Conservation (phyloP, 2,888 invertebrate genomes). For the Dascillus cervinus region DNA sequence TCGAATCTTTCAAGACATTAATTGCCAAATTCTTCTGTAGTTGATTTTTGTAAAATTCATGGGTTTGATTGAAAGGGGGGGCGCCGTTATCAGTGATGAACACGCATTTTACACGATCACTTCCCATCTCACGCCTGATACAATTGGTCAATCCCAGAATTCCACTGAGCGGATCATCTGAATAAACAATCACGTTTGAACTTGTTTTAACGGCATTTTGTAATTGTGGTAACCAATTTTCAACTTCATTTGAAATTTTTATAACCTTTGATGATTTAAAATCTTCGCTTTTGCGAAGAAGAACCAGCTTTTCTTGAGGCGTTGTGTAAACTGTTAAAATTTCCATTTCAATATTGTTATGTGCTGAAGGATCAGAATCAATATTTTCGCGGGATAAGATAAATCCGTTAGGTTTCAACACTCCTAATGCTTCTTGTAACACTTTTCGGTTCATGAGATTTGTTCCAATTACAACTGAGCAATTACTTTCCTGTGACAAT, state of each 20-base stretch:
- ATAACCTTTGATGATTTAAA: too few relatives aligned
- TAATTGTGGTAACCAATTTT: conserved; percentile 47
- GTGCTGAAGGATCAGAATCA: too few relatives aligned
- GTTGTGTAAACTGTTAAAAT: conserved; percentile 46
- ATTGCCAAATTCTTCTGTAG: conserved; percentile 66
- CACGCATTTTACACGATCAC: conserved; percentile 50
- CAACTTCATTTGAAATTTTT: conserved; percentile 40
- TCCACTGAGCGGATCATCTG: conserved; percentile 64
- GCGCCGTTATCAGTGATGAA: conserved; percentile 53
- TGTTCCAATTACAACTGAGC: conserved; percentile 24
- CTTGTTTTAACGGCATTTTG: conserved; percentile 30
- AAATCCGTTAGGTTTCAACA: conserved; percentile 53
- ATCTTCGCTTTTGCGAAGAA: conserved; percentile 50
- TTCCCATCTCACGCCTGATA: too few relatives aligned
- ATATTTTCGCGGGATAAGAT: too few relatives aligned
- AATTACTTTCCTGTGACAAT: conserved; percentile 33
- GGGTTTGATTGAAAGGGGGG: too few relatives aligned
- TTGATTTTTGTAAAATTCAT: too few relatives aligned
- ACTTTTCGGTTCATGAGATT: conserved; percentile 47
- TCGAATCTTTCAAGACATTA: conserved; percentile 62
- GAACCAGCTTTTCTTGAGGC: conserved; percentile 47
- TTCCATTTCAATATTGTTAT: conserved; percentile 43
- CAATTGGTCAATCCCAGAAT: too few relatives aligned
- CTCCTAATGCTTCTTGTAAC: conserved; percentile 6
- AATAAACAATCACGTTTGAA: conserved; percentile 48